Percentiles rank a stretch among this genome's conserved stretches.
These are phyloP conservation scores for Heterohyrax brucei DNA, from an alignment of 2,797 vertebrate genomes.

Conservation along the genomic window DNA sequence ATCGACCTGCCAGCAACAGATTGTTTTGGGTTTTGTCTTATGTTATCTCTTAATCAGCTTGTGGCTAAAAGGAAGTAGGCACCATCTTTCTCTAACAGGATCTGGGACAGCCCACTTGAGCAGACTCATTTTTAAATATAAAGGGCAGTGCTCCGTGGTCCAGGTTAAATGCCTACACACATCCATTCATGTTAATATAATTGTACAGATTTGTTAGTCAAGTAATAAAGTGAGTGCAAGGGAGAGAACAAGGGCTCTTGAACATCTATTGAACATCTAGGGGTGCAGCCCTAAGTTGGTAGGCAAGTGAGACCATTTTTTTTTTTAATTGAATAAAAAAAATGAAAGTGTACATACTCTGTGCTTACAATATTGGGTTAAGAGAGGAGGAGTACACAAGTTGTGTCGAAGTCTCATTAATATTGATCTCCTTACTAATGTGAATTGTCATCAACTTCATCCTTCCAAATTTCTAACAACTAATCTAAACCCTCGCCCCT, in stretches of 20 bases:
- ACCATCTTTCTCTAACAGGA: neutral
- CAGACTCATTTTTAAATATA: neutral
- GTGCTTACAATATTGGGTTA: too few species aligned
- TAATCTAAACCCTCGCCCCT: too few species aligned
- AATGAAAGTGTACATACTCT: too few species aligned
- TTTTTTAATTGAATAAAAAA: too few species aligned
- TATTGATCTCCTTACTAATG: too few species aligned
- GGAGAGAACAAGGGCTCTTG: neutral
- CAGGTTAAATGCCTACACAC: neutral
- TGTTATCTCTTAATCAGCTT: neutral
- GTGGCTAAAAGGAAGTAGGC: neutral
- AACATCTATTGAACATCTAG: rapidly evolving
- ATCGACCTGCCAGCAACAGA: too few species aligned
- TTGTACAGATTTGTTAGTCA: neutral
- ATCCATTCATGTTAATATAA: neutral
- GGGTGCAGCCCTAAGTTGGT: neutral
- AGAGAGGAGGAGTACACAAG: too few species aligned
- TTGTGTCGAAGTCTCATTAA: too few species aligned
- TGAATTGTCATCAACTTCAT: too few species aligned
- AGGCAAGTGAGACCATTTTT: neutral
- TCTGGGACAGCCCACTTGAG: neutral
- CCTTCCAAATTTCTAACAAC: too few species aligned
- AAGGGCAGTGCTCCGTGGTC: neutral
- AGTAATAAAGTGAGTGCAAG: neutral
- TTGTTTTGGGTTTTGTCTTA: too few species aligned